These are phyloP conservation scores for Chlamydotis undulata DNA, from an alignment of 2,113 vertebrate genomes.

Conservation along the genomic window DNA sequence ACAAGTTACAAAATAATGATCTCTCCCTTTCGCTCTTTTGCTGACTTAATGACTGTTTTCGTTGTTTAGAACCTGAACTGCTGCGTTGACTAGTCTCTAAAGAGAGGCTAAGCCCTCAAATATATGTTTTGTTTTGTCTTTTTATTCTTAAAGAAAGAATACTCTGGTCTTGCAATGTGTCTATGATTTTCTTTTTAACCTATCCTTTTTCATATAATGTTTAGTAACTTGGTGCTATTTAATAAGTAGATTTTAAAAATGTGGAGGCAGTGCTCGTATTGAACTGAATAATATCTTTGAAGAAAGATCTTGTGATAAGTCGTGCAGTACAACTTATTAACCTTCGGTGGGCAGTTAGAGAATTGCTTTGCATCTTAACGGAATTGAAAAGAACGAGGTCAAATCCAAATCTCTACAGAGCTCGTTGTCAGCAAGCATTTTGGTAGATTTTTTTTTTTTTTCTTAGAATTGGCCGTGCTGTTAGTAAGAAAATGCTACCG, in stretches of 20 bases:
- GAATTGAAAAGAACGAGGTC: background rate
- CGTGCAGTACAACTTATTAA: background rate
- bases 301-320: background rate
- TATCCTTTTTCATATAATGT: background rate
- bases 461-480: background rate
- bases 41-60: background rate
- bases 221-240: slow-evolving; percentile 20
- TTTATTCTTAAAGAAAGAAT: background rate
- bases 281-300: background rate
- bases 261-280: background rate
- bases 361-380: slow-evolving; percentile 6
- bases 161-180: background rate
- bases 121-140: background rate
- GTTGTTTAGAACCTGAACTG: background rate
- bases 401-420: background rate
- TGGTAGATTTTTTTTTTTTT: background rate
- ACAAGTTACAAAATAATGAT: background rate
- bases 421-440: background rate
- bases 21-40: background rate
- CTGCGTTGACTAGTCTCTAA: background rate
- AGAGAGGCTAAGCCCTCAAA: background rate
- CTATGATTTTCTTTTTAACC: slow-evolving; percentile 15
- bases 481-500: background rate
- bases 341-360: background rate
- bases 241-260: background rate